Evolutionary conservation across 2,888 invertebrate species (phyloP).

Genomic region (Sisyra terminalis): DNA sequence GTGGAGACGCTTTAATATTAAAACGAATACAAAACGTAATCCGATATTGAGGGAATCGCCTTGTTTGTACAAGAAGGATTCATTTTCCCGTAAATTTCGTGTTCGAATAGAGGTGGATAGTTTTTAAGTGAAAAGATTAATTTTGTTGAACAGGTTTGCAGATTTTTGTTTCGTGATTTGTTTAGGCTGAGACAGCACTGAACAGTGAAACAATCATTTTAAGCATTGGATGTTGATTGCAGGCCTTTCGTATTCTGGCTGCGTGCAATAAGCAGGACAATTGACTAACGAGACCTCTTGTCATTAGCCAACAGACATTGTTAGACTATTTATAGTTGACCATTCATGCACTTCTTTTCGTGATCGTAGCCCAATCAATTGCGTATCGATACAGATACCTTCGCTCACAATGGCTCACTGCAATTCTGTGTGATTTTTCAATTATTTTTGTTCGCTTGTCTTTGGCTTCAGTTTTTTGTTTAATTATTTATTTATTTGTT

Average conservation of each 20-base stretch:
- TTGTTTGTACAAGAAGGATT: too few species aligned
- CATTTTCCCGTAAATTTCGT: too few species aligned
- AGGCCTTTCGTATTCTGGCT: conserved; percentile 8
- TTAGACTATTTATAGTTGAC: conserved; percentile 9
- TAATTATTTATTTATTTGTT: conserved; percentile 5
- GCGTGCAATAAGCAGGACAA: conserved; percentile 14
- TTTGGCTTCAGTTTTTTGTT: conserved; percentile 4
- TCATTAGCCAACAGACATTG: conserved; percentile 10
- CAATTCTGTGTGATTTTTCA: conserved; percentile 2
- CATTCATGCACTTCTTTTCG: conserved; percentile 6
- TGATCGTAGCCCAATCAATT: conserved; percentile 1
- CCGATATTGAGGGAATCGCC: too few species aligned
- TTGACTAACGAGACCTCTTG: conserved; percentile 14
- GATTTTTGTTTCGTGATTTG: too few species aligned
- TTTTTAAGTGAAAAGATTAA: too few species aligned
- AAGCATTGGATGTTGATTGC: neutral
- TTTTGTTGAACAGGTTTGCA: too few species aligned
- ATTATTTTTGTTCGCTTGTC: conserved; percentile 3
- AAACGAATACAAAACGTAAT: too few species aligned
- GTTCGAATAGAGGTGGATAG: too few species aligned
- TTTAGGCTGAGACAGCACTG: too few species aligned
- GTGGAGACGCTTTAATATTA: too few species aligned
- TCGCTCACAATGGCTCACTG: neutral
- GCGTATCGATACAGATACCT: neutral
- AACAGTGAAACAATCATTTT: too few species aligned